These are phyloP conservation scores for Leptinotarsa rubiginosa DNA, from an alignment of 2,888 invertebrate genomes.

Conservation along the genomic window DNA sequence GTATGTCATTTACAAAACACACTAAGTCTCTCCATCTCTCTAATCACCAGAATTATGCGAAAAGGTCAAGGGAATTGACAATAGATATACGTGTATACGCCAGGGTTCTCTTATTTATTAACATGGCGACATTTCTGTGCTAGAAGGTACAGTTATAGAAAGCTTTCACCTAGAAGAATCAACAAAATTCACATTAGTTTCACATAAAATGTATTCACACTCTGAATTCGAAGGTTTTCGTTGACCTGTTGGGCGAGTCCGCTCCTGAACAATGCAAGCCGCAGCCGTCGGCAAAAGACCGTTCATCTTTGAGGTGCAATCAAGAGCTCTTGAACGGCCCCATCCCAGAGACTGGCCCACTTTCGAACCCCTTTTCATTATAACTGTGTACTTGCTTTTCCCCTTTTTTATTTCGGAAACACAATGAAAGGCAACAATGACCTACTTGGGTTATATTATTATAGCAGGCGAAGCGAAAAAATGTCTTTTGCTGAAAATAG, in stretches of 20 bases:
- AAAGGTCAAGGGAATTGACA: no score
- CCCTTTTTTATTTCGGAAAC: slow-evolving; percentile 22
- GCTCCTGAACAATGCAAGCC: slow-evolving; percentile 4
- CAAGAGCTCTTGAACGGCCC: slow-evolving; percentile 46
- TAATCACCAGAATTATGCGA: no score
- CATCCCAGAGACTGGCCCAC: slow-evolving; percentile 29
- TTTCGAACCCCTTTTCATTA: slow-evolving; percentile 47
- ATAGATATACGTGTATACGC: no score
- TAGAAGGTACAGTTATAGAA: no score
- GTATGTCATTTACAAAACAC: no score
- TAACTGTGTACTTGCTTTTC: slow-evolving; percentile 47
- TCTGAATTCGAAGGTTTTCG: no score
- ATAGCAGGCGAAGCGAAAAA: slow-evolving; percentile 7
- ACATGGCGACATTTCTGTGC: no score
- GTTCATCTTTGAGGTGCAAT: slow-evolving; percentile 54
- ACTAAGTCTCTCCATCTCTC: no score
- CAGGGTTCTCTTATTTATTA: no score
- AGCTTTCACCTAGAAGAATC: no score
- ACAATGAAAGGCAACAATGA: slow-evolving; percentile 17
- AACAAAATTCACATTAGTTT: no score
- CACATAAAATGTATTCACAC: no score
- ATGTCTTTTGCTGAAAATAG: slow-evolving; percentile 6
- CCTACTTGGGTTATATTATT: slow-evolving; percentile 14
- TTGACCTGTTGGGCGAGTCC: neutral
- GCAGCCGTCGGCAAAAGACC: slow-evolving; percentile 29